Evolutionary conservation across 2,113 vertebrate genomes (phyloP), one percentile per base, ranked within the genome.

Genomic region (Sturnira hondurensis): DNA sequence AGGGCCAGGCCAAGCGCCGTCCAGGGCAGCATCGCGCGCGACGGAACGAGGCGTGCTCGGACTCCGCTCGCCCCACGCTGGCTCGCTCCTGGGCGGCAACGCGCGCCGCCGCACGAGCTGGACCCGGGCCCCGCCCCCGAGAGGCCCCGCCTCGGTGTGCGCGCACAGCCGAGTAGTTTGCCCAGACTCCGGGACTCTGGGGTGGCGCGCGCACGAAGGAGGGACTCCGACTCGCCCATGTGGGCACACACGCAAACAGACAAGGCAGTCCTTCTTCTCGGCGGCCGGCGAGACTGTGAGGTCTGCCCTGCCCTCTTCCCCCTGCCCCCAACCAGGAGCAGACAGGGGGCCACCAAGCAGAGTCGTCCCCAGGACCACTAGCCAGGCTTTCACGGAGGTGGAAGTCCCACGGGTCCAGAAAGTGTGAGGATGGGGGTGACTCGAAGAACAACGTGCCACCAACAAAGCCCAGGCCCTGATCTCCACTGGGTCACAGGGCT

Each of bases 21-120:
- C 96, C 97, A 70, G 98, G 97, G 90, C 77, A 97, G 95, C 98
- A 99, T 99, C 91, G 98, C 97, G 95, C 91, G 65, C 54, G 15
- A 43, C 83, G 10, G 50, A 63, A 80, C 67, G 0, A 12, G 50
- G 36, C 71, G 20, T 93, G 28, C 83, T 4, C 5, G 20, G 16
- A 47, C n/a, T 67, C 78, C 10, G 36, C 61, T 36, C 11, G 61
- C 31, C 0, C 17, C 86, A 54, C 4, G 81, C 90, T 63, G 0
- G n/a, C 86, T 78, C 0, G 31, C 82, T 76, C 31, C 1, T 2
- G 41, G 54, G 80, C 67, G 24, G 56, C 88, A 1, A 28, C 88
- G 68, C 54, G 45, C 85, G 91, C 8, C 13, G 45, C 88, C 8
- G 84, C 63, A 31, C 54, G 28, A 83, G 63, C 38, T 5, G 6